Evolutionary conservation across 2,797 vertebrate species (phyloP), one percentile per base, ranked within the genome.

Genomic region (Oceanodroma leucorhoa): DNA sequence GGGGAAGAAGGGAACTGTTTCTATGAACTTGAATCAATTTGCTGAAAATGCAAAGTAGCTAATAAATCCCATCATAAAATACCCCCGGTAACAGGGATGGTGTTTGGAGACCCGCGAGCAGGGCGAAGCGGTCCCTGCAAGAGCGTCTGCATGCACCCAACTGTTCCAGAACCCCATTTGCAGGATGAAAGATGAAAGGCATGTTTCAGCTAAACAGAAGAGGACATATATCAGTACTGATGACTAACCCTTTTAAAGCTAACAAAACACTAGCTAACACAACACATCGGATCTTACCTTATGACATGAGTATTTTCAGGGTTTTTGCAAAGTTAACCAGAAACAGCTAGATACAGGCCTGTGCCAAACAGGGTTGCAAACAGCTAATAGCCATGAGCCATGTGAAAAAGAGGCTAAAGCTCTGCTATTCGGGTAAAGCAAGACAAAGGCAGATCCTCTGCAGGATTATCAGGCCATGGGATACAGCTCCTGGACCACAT

Each of bases 171-270:
- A 91, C 32, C 34, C 80, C 24, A 9, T 62, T 67, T 48, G 72
- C 50, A 87, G 93, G 82, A 85, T 46, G 54, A 48, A 32, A 72
- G 78, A 83, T 23, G 77, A 94, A 95, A 95, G 73, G 53, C 83
- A 29, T 30, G 21, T 55, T 95, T 95, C 94, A 91, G 83, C 66
- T 95, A 75, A 89, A 89, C 87, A 90, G 94, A 95, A 92, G 50
- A 83, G 82, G 66, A 70, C 50, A 51, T 11, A 75, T 46, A 90
- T 84, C 87, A 95, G 92, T 86, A 77, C 64, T 64, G 64, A 91
- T 78, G 46, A 90, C 62, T 89, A 86, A 72, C 62, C 8, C 41
- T 76, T 78, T 92, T 46, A 90, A 20, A 72, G 57, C 82, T 89
- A 87, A 83, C 41, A 79, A 91, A 85, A 65, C 75, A 50, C 64